Conservation (phyloP, 2,113 vertebrate genomes). For the Balaeniceps rex region DNA sequence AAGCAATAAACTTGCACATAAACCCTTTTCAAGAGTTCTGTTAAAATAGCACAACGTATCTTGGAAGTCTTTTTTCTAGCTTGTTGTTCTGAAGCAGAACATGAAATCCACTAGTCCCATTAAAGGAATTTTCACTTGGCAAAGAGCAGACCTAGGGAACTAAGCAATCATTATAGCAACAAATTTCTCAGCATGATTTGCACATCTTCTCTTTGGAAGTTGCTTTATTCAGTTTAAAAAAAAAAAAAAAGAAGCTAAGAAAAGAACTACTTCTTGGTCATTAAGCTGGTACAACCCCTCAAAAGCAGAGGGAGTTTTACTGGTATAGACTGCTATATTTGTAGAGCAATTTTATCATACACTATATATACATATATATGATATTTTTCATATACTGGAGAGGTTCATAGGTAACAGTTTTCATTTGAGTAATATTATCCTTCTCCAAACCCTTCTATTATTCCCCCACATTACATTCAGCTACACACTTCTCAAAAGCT, state of each 20-base stretch:
- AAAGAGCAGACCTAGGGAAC: not conserved
- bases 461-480: not conserved
- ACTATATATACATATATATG: not conserved
- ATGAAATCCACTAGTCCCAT: not conserved
- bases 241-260: fast-evolving
- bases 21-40: not conserved
- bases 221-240: not conserved
- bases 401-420: not conserved
- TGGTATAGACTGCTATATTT: not conserved
- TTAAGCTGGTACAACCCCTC: not conserved
- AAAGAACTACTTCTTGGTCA: not conserved
- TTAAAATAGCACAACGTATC: not conserved
- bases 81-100: not conserved
- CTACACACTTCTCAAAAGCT: not conserved
- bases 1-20: not conserved
- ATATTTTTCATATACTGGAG: not conserved
- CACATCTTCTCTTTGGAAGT: not conserved
- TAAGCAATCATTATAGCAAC: not conserved
- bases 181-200: not conserved
- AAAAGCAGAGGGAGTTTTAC: not conserved
- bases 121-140: not conserved
- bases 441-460: not conserved
- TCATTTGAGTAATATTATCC: not conserved
- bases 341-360: not conserved
- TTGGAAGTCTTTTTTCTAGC: not conserved